Evolutionary conservation across 1,140 invertebrate species (phyloP).

Genomic region (Pseudobourletiella spinata): DNA sequence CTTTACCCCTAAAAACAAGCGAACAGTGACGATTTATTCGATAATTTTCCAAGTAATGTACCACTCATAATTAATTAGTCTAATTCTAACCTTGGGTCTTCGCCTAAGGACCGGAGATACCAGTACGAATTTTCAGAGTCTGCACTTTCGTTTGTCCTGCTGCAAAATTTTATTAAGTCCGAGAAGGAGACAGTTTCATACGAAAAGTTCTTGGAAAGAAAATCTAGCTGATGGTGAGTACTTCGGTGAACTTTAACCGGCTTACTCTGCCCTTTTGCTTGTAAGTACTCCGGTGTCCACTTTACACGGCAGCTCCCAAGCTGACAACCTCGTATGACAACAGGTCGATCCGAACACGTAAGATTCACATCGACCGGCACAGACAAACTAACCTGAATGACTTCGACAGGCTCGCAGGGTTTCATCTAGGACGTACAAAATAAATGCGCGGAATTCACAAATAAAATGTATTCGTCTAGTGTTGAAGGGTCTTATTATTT

Average conservation of each 20-base stretch:
- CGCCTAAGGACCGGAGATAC: constrained; percentile 50
- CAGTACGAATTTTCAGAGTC: constrained; percentile 43
- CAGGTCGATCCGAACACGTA: not conserved
- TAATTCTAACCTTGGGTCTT: constrained; percentile 39
- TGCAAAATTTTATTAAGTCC: constrained; percentile 43
- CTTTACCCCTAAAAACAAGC: constrained; percentile 40
- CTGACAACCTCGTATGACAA: constrained; percentile 44
- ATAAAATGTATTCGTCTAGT: too few relatives aligned
- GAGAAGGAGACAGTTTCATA: constrained; percentile 48
- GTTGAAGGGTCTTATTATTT: too few relatives aligned
- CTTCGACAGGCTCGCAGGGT: not conserved
- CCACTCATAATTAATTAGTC: not conserved
- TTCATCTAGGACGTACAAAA: not conserved
- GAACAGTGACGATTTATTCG: not conserved
- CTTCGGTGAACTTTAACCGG: constrained; percentile 50
- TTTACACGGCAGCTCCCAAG: constrained; percentile 46
- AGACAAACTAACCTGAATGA: not conserved
- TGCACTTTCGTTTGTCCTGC: constrained; percentile 25
- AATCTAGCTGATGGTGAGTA: constrained; percentile 44
- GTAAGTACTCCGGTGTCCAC: constrained; percentile 48
- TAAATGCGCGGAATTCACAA: too few relatives aligned
- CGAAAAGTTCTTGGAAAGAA: constrained; percentile 50
- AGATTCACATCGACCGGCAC: not conserved
- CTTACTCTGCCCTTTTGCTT: constrained; percentile 39
- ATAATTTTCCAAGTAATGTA: not conserved